Conservation (phyloP, 2,888 invertebrate species). For the Cataglyphis albicans region DNA sequence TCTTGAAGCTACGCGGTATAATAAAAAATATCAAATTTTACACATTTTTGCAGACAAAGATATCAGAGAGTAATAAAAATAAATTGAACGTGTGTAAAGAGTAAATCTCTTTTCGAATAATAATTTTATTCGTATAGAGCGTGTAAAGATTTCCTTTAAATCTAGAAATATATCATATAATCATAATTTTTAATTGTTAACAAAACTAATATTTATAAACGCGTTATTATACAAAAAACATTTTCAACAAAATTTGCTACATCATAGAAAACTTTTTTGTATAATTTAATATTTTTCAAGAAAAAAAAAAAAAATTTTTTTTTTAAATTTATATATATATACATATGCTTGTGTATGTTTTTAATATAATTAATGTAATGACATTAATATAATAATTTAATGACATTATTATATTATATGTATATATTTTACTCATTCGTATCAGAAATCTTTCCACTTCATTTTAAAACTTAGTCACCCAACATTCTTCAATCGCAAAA, state of each 20-base stretch:
- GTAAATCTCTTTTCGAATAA: neutral
- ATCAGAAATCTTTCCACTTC: neutral
- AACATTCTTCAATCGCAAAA: constrained; percentile 19
- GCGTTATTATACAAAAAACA: neutral
- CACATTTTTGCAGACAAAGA: constrained; percentile 20
- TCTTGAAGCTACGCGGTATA: constrained; percentile 14
- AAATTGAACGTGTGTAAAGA: neutral
- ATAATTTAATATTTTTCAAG: neutral
- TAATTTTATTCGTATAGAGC: neutral
- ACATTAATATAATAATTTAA: neutral
- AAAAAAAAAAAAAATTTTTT: neutral
- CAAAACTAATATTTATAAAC: neutral
- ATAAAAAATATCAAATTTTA: constrained; percentile 30
- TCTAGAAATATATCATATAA: too few relatives aligned
- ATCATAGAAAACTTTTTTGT: neutral
- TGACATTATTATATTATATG: neutral
- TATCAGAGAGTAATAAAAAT: neutral
- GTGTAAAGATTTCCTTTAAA: neutral
- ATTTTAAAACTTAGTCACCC: constrained; percentile 1
- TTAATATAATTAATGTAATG: neutral
- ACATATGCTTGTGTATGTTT: neutral
- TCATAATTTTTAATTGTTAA: neutral
- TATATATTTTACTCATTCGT: neutral
- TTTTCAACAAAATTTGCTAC: neutral
- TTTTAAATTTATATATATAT: neutral